These are phyloP conservation scores for Mayetiola destructor DNA, from an alignment of 2,888 invertebrate genomes.

Conservation along the genomic window DNA sequence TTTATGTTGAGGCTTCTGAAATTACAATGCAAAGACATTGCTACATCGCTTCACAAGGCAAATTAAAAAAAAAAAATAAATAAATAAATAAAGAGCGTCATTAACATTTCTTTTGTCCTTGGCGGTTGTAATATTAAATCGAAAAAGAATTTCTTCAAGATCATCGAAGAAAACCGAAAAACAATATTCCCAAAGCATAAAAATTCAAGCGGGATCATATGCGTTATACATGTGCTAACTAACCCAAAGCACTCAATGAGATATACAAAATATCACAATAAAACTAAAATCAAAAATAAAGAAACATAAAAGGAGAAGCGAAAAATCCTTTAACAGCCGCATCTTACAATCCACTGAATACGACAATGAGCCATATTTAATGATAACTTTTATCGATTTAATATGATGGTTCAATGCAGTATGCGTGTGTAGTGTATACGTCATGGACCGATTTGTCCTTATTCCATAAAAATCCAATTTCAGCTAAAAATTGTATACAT, in stretches of 20 bases:
- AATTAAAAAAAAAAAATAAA: too few relatives aligned
- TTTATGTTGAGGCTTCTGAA: too few relatives aligned
- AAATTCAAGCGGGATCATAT: neutral
- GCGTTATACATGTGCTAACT: neutral
- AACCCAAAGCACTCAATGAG: too few relatives aligned
- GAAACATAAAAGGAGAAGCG: too few relatives aligned
- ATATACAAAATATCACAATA: too few relatives aligned
- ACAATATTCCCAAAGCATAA: too few relatives aligned
- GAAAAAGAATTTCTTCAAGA: slow-evolving; percentile 10
- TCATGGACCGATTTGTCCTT: slow-evolving; percentile 5
- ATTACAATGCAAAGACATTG: too few relatives aligned
- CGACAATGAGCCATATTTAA: slow-evolving; percentile 6
- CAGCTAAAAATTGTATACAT: neutral
- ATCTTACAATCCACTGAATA: too few relatives aligned
- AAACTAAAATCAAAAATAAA: too few relatives aligned
- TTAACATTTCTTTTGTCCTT: slow-evolving; percentile 7
- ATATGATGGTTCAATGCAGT: neutral
- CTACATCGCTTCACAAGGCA: too few relatives aligned
- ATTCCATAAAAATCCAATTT: neutral
- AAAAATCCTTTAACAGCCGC: neutral
- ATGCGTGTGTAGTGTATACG: neutral
- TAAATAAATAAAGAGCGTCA: too few relatives aligned
- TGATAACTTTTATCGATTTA: neutral
- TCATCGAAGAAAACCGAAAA: neutral
- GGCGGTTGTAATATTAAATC: neutral